These are phyloP conservation scores for Tympanuchus pallidicinctus DNA, from an alignment of 2,113 vertebrate species.

Conservation along the genomic window DNA sequence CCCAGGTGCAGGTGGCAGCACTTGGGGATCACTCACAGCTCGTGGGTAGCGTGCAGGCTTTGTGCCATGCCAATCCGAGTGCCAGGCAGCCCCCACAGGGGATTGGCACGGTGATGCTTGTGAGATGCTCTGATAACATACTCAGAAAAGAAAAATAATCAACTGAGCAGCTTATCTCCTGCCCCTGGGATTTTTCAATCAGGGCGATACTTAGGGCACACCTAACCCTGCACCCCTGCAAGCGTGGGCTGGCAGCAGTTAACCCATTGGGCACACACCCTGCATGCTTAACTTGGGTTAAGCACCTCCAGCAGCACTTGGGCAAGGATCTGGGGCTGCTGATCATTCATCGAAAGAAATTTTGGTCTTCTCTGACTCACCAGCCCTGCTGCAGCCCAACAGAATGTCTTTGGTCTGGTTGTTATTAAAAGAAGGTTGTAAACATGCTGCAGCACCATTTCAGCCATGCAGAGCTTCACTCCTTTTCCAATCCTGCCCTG, in stretches of 20 bases:
- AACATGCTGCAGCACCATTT: background rate
- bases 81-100: background rate
- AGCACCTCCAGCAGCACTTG: rapidly evolving
- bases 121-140: background rate
- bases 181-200: background rate
- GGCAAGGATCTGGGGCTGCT: background rate
- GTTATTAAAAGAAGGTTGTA: background rate
- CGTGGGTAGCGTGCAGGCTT: background rate
- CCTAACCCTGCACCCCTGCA: background rate
- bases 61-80: rapidly evolving
- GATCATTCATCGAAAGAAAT: background rate
- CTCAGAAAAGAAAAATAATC: background rate
- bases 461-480: background rate
- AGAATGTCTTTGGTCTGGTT: background rate
- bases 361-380: background rate
- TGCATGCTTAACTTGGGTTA: background rate
- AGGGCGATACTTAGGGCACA: background rate
- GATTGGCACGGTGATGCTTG: background rate
- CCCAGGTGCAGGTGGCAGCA: rapidly evolving
- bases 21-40: background rate
- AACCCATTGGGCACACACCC: background rate
- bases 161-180: background rate
- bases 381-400: background rate
- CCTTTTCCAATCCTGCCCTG: background rate
- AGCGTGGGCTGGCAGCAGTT: rapidly evolving